Evolutionary conservation across 2,797 vertebrate genomes (phyloP).

Genomic region (Pangasius djambal): DNA sequence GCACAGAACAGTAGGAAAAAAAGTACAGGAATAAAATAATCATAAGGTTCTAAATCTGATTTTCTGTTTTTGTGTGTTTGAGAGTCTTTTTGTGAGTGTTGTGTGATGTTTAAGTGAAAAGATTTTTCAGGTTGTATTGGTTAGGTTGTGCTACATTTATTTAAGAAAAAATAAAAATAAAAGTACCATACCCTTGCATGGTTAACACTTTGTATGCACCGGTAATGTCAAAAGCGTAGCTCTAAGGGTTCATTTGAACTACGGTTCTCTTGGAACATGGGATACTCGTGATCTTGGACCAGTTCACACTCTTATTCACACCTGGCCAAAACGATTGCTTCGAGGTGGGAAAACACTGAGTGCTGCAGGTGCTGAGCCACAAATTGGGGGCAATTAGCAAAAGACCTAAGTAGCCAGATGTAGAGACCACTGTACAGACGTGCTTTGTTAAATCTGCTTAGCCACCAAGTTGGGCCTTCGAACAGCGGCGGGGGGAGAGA

Average conservation of each 20-base stretch:
- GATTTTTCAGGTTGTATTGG: not conserved
- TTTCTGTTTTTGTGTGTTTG: not conserved
- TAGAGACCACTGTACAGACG: not conserved
- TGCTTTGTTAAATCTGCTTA: conserved; percentile 65
- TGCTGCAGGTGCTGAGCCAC: not conserved
- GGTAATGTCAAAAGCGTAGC: not conserved
- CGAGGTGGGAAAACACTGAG: not conserved
- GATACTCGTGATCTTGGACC: not conserved
- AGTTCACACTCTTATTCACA: not conserved
- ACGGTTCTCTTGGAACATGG: not conserved
- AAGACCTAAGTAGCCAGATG: not conserved
- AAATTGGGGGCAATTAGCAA: not conserved
- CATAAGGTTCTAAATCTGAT: not conserved
- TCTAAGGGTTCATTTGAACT: not conserved
- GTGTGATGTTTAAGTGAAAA: not conserved
- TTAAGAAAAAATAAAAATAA: too few species aligned
- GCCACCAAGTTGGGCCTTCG: conserved; percentile 36
- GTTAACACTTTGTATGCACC: not conserved
- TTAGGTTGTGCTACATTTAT: not conserved
- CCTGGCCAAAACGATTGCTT: too few species aligned
- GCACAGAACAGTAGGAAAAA: not conserved
- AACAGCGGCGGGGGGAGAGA: not conserved
- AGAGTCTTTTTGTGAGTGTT: too few species aligned
- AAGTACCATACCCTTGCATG: not conserved
- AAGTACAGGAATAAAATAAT: too few species aligned